phyloP scores from a whole-genome alignment of 2,113 vertebrate species.

The Carlito syrichta region DNA sequence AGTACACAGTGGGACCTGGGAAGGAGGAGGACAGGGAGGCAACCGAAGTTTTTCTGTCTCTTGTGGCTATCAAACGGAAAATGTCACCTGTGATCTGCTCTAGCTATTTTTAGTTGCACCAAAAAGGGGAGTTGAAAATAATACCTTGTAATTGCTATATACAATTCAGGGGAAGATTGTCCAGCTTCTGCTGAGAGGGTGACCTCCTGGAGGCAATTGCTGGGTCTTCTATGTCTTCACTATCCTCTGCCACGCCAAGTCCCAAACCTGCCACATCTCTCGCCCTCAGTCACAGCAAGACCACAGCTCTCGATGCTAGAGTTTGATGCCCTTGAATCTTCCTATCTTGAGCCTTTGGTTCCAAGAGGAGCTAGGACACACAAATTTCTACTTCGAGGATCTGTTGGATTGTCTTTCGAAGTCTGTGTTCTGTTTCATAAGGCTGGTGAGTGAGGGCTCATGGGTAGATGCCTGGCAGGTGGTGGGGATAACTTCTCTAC shows the following conservation, averaged over 20 bases:
- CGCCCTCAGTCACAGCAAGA: not conserved
- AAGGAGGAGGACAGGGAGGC: not conserved
- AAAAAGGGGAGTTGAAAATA: not conserved
- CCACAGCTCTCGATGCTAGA: not conserved
- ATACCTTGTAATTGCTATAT: too few relatives aligned
- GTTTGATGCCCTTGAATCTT: not conserved
- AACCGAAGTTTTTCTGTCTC: not conserved
- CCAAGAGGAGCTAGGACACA: not conserved
- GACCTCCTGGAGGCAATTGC: too few relatives aligned
- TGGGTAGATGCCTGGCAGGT: not conserved
- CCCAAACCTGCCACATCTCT: not conserved
- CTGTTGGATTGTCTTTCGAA: not conserved
- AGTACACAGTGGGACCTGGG: not conserved
- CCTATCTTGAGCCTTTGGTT: not conserved
- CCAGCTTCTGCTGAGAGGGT: not conserved
- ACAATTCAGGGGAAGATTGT: rapidly evolving
- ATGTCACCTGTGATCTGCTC: not conserved
- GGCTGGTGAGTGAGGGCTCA: not conserved
- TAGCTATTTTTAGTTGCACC: not conserved
- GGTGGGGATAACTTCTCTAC: not conserved
- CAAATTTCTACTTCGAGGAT: not conserved
- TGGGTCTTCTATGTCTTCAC: not conserved
- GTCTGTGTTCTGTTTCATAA: not conserved
- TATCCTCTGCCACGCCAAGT: too few relatives aligned
- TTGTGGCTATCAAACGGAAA: not conserved